Evolutionary conservation across 2,797 vertebrate species (phyloP), one percentile per base, ranked within the genome.

Genomic region (Spinus olivaceus): DNA sequence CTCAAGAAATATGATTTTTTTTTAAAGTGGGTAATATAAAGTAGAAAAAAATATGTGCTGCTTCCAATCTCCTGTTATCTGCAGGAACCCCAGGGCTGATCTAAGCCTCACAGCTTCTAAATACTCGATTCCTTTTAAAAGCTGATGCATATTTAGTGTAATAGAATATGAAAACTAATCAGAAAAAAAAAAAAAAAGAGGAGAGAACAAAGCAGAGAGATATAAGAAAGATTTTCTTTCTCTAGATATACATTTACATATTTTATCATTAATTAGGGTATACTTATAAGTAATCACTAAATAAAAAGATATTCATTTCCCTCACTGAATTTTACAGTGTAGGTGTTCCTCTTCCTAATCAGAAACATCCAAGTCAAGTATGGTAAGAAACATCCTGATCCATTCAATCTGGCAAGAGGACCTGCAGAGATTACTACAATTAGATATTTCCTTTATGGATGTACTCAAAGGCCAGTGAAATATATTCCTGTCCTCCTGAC

Each of bases 1-100:
- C 44, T 77, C 83, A 90, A 94, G 87, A 95, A 96, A 95, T 77
- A 94, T 14, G 32, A 37, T 42, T 66, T 41, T 76, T 88, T 92
- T 94, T 91, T 20, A 2, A 14, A 93, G 74, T 87, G 42, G 25
- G 50, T 92, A 96, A 69, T 92, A 92, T 65, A 89, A 94, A 92
- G n/a, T 44, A 50, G 20, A 70, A 85, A 87, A 87, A 96, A 80
- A 79, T 46, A 64, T 14, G 20, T 69, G 41, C 53, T 86, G 50
- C 24, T 86, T 93, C 71, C 51, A 28, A 21, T 92, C 63, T 76
- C 18, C 67, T 86, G 76, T 57, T 89, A 93, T 81, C 64, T 89
- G 54, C 61, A 91, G 80, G 71, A 93, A n/a, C 20, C 46, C 24
- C 37, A 63, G 27, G 46, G 74, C 54, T 81, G 42, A 86, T 86